Conservation (phyloP, 2,113 vertebrate species). For the Lepus timidus region DNA sequence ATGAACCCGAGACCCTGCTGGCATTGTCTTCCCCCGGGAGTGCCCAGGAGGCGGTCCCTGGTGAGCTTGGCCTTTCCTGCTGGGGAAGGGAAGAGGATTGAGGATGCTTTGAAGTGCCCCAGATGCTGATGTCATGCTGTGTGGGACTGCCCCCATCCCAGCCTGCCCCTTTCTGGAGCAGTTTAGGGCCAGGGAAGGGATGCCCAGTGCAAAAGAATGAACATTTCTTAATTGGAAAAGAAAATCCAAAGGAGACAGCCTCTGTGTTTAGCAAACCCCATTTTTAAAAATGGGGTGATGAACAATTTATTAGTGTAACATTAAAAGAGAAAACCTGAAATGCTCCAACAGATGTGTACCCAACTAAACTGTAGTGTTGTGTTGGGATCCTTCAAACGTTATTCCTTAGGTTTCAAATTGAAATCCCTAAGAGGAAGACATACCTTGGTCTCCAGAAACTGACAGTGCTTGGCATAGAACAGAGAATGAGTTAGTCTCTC, state of each 20-base stretch:
- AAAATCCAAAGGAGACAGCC: neutral
- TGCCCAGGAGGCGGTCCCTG: neutral
- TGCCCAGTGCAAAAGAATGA: neutral
- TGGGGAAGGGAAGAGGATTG: neutral
- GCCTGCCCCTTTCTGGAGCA: neutral
- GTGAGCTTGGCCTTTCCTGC: neutral
- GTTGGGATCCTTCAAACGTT: neutral
- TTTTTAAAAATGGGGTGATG: neutral
- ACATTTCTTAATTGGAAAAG: neutral
- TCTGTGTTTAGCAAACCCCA: neutral
- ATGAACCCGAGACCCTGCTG: constrained; percentile 74
- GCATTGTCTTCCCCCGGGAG: constrained; percentile 73
- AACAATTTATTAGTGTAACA: neutral
- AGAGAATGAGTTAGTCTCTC: neutral
- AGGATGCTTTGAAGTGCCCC: neutral
- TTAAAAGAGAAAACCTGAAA: neutral
- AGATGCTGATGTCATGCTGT: neutral
- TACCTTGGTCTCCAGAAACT: neutral
- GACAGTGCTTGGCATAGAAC: neutral
- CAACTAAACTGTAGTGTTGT: neutral
- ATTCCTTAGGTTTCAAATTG: neutral
- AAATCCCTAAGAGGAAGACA: neutral
- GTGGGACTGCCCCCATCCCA: neutral
- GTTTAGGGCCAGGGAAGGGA: neutral
- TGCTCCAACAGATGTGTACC: neutral